These are phyloP conservation scores for Latrodectus elegans DNA, from an alignment of 2,888 invertebrate species.

Conservation along the genomic window DNA sequence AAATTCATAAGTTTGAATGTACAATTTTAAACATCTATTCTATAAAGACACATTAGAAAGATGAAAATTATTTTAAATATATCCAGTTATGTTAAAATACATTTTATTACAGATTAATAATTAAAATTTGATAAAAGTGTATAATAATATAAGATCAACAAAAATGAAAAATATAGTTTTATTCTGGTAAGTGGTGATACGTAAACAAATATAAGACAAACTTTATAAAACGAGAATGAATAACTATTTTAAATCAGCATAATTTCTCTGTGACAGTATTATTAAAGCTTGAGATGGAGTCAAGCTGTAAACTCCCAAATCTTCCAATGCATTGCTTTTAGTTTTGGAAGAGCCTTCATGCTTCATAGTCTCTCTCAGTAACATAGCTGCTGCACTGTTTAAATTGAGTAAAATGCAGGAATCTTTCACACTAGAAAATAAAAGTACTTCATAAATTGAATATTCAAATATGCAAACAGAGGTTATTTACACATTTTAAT, in stretches of 20 bases:
- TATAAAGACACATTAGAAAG: no score
- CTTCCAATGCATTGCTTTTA: slow-evolving; percentile 95
- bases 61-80: no score
- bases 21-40: no score
- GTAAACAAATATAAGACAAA: neutral
- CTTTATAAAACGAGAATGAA: neutral
- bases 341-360: slow-evolving; percentile 77
- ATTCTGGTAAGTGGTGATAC: no score
- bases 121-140: no score
- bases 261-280: slow-evolving; percentile 70
- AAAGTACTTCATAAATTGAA: slow-evolving; percentile 25
- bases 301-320: slow-evolving; percentile 84
- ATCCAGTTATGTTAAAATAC: no score
- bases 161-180: no score
- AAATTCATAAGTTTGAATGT: no score
- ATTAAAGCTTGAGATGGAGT: slow-evolving; percentile 72
- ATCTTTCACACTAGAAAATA: slow-evolving; percentile 81
- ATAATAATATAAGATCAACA: no score
- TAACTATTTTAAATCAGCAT: slow-evolving; percentile 23
- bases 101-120: no score
- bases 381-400: slow-evolving; percentile 85
- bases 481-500: neutral
- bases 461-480: neutral
- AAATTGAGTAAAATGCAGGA: slow-evolving; percentile 84
- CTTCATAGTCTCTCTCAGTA: slow-evolving; percentile 81